Conservation (phyloP, 2,113 vertebrate species). For the Micronisus gabar region DNA sequence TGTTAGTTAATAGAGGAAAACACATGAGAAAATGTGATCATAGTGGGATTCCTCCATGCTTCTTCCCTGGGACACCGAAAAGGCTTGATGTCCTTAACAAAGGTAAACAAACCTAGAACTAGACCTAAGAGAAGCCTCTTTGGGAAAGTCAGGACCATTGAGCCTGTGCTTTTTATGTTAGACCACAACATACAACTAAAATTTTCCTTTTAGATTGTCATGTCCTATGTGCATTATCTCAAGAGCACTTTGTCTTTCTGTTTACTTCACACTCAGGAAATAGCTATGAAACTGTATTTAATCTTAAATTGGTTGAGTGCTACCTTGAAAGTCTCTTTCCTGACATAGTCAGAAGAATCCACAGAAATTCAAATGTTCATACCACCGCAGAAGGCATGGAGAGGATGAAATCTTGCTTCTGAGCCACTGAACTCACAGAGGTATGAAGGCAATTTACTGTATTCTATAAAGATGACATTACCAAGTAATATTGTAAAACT, state of each 20-base stretch:
- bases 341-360: neutral
- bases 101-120: neutral
- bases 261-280: neutral
- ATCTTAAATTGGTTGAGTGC: neutral
- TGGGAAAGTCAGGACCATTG: neutral
- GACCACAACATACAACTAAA: neutral
- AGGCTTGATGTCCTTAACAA: neutral
- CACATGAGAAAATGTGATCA: neutral
- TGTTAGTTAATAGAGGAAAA: neutral
- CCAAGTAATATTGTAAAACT: neutral
- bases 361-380: neutral
- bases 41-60: neutral
- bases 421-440: neutral
- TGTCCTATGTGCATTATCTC: neutral
- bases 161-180: neutral
- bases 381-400: neutral
- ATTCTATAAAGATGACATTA: neutral
- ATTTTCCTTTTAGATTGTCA: neutral
- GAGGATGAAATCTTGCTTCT: neutral
- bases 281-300: neutral
- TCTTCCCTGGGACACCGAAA: neutral
- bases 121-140: neutral
- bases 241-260: neutral
- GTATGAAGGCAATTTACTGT: neutral
- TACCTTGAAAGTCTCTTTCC: neutral